phyloP scores from a whole-genome alignment of 2,797 vertebrate species.

The Chiloscyllium punctatum region DNA sequence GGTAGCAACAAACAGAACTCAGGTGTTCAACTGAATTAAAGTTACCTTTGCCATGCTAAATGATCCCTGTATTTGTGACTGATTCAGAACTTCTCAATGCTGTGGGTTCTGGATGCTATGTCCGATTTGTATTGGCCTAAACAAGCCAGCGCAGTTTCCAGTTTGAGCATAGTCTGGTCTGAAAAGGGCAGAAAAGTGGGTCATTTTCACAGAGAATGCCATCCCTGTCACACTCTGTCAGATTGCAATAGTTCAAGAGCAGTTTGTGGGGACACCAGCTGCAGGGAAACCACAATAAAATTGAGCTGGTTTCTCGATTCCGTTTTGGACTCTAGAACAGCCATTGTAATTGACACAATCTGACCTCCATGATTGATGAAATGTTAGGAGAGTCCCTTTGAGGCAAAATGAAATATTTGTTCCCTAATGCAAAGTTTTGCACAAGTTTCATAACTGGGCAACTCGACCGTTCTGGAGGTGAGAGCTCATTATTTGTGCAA shows the following conservation, averaged over 20 bases:
- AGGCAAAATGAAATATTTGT: not conserved
- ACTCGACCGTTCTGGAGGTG: not conserved
- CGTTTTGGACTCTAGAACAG: not conserved
- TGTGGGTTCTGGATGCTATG: not conserved
- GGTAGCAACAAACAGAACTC: not conserved
- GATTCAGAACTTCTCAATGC: not conserved
- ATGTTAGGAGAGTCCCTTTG: not conserved
- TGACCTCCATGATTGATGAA: not conserved
- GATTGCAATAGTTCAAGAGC: not conserved
- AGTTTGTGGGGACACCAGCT: not conserved
- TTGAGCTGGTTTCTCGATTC: not conserved
- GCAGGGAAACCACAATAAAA: not conserved
- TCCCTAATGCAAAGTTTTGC: not conserved
- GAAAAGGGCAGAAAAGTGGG: not conserved
- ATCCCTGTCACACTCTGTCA: not conserved
- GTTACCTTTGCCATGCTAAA: not conserved
- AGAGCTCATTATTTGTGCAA: not conserved
- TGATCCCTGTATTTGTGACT: not conserved
- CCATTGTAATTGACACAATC: not conserved
- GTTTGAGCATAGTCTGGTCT: not conserved
- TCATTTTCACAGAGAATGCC: not conserved
- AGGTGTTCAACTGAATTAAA: not conserved
- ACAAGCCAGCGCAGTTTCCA: not conserved
- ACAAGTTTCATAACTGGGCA: not conserved
- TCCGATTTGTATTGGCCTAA: too few species aligned